phyloP scores from a whole-genome alignment of 2,888 invertebrate genomes.

The Zele albiditarsus region DNA sequence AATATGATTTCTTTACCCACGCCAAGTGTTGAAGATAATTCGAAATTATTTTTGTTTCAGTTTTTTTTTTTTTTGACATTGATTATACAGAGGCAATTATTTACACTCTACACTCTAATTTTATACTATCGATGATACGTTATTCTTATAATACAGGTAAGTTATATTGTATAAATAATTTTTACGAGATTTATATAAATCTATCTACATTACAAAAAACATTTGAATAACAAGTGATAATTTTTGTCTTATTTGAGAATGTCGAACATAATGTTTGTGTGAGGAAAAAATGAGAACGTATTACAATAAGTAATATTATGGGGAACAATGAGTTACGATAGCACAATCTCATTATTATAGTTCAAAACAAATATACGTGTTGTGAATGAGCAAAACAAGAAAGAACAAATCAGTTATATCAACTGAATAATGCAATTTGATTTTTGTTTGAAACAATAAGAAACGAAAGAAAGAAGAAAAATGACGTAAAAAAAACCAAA shows the following conservation, averaged over 20 bases:
- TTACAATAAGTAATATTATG: slow-evolving; percentile 23
- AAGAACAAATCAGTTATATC: slow-evolving; percentile 25
- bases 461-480: slow-evolving; percentile 8
- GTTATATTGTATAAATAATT: slow-evolving; percentile 14
- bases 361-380: not conserved
- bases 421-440: slow-evolving; percentile 24
- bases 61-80: not conserved
- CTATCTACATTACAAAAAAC: slow-evolving; percentile 30
- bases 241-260: slow-evolving; percentile 28
- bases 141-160: slow-evolving; percentile 6
- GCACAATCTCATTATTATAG: not conserved
- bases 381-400: not conserved
- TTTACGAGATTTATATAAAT: slow-evolving; percentile 8
- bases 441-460: slow-evolving; percentile 21
- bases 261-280: not conserved
- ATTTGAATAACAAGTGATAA: slow-evolving; percentile 32
- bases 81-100: slow-evolving; percentile 17
- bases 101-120: slow-evolving; percentile 7
- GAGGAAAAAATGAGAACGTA: not conserved
- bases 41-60: not conserved
- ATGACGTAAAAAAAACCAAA: slow-evolving; percentile 44
- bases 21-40: slow-evolving; percentile 9
- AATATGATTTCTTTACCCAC: slow-evolving; percentile 14
- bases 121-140: not conserved
- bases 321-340: slow-evolving; percentile 22